A percentile compares a stretch with the other conserved stretches of the same genome.
phyloP scores from a whole-genome alignment of 2,797 vertebrate genomes.

The Hylomyscus alleni region DNA sequence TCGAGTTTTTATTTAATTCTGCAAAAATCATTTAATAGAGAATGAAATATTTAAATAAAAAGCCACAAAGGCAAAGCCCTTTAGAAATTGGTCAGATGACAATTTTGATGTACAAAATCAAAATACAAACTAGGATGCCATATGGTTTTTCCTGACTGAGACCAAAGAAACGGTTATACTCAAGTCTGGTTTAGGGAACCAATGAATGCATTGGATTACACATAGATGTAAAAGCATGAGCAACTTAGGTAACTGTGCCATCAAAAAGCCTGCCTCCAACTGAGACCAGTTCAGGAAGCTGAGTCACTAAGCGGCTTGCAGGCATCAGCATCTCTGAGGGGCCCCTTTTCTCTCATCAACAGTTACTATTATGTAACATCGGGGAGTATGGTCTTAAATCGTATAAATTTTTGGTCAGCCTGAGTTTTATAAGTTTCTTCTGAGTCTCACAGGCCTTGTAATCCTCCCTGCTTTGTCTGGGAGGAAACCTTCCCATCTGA shows the following conservation, averaged over 20 bases:
- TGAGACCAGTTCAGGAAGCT: not conserved
- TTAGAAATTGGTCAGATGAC: slow-evolving; percentile 3
- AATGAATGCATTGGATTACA: not conserved
- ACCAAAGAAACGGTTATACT: not conserved
- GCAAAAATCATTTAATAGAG: not conserved
- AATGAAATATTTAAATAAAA: slow-evolving; percentile 43
- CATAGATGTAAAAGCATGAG: not conserved
- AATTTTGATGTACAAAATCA: slow-evolving; percentile 9
- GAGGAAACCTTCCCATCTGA: not conserved
- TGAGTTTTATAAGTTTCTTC: not conserved
- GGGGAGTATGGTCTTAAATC: not conserved
- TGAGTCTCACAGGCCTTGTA: not conserved
- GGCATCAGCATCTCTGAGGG: not conserved
- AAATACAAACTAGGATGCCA: slow-evolving; percentile 23
- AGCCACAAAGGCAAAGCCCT: not conserved
- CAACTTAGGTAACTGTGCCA: not conserved
- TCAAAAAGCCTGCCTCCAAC: not conserved
- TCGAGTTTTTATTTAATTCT: not conserved
- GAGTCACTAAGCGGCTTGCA: not conserved
- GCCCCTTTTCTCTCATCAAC: not conserved
- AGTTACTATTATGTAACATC: not conserved
- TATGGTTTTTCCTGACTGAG: not conserved
- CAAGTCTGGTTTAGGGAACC: not conserved
- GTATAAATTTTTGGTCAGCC: not conserved
- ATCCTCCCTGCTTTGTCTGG: not conserved